Percentiles rank a stretch among this genome's conserved stretches.
Conservation (phyloP, 2,888 invertebrate species). For the Pristionchus fissidentatus region DNA sequence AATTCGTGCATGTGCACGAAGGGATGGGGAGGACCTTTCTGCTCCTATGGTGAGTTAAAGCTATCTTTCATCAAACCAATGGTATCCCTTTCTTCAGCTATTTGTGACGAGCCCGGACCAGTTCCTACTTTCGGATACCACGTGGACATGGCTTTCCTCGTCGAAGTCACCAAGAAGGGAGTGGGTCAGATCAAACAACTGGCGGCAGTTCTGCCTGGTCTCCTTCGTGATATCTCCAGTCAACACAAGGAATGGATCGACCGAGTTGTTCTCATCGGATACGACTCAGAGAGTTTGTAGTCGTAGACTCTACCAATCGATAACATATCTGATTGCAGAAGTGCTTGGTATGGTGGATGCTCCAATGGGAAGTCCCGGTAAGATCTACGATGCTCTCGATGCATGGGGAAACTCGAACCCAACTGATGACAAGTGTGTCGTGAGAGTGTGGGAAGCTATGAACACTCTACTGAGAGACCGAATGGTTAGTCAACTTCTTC, state of each 20-base stretch:
- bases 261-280: conserved; percentile 31
- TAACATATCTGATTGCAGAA: neutral
- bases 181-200: conserved; percentile 32
- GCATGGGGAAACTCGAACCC: conserved; percentile 11
- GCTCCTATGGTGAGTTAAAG: conserved; percentile 55
- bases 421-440: conserved; percentile 25
- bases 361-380: neutral
- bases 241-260: conserved; percentile 43
- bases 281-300: neutral
- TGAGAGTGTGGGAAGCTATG: conserved; percentile 32
- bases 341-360: conserved; percentile 26
- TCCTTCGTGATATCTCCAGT: conserved; percentile 8
- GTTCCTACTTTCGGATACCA: conserved; percentile 36
- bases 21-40: conserved; percentile 62
- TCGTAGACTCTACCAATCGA: no score
- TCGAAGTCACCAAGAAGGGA: conserved; percentile 41
- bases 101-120: neutral
- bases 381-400: neutral
- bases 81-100: neutral
- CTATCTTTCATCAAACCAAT: neutral
- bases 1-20: conserved; percentile 63
- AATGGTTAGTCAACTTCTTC: neutral
- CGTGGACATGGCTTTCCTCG: conserved; percentile 45
- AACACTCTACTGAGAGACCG: neutral
- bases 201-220: neutral